Base-by-base conservation (phyloP, 2,113 vertebrate species). In the Saguinus imperator region DNA sequence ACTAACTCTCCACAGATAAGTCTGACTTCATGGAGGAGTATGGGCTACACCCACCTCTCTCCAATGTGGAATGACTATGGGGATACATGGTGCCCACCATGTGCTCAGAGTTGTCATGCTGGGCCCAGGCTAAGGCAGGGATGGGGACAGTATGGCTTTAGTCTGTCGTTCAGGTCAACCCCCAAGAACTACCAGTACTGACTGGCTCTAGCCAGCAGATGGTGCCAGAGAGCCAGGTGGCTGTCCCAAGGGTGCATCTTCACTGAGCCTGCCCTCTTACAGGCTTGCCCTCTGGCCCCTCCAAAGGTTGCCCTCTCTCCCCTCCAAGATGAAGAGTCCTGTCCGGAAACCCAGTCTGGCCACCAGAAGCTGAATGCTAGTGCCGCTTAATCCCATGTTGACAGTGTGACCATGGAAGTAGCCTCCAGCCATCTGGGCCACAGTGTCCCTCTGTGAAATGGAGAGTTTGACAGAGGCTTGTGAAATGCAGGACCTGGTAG, bases 141-240 rank as follows among this genome's bases (percentile, higher is more conserved):
- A 73, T 58, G 43, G 48, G 55, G 5, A 57, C 23, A 10, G 5
- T 11, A 25, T 29, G 37, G 37, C 77, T 66, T 16, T 52, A 16
- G 61, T 32, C 10, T 3, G 35, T 40, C 66, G 61, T 72, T 68
- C 45, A 21, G 35, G 48, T 35, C 27, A 81, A 35, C 9, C n/a
- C 66, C 43, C 23, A 61, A 50, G 55, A 94, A 94, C 57, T 58
- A 57, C 9, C 72, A 70, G 55, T 73, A 82, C 75, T 77, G 58
- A 75, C 17, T 21, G 64, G 21, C 17, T 92, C 57, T 29, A 37
- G 57, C 64, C 96, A 97, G 87, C 75, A 97, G 97, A 93, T 94
- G 95, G 96, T 21, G 94, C 83, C 57, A 94, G 73, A 97, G 86
- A 37, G 48, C 68, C 64, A 89, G 81, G 52, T 9, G 85, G 58